A percentile compares a stretch with the other conserved stretches of the same genome.
These are phyloP conservation scores for Lagorchestes hirsutus DNA, from an alignment of 2,797 vertebrate species.

Conservation along the genomic window DNA sequence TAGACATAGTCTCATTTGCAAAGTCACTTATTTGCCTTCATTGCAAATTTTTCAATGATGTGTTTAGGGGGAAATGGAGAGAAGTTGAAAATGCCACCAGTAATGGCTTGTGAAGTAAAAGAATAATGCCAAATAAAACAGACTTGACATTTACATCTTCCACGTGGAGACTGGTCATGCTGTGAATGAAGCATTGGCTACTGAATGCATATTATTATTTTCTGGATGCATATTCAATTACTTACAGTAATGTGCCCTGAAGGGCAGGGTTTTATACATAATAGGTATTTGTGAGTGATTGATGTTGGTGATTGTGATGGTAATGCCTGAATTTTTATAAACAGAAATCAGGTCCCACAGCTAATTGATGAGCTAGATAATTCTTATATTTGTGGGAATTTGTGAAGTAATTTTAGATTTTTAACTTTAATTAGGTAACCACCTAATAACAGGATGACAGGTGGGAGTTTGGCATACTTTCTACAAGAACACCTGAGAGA, in stretches of 20 bases:
- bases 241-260: neutral
- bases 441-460: neutral
- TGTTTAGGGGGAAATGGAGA: conserved; percentile 10
- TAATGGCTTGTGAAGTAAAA: neutral
- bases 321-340: neutral
- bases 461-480: neutral
- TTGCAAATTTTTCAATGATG: conserved; percentile 36
- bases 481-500: neutral
- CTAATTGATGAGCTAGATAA: neutral
- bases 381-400: neutral
- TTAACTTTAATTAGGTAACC: neutral
- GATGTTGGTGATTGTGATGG: neutral
- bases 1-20: neutral
- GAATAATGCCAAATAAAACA: neutral
- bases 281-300: conserved; percentile 5
- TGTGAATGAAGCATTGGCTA: conserved; percentile 23
- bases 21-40: conserved; percentile 25
- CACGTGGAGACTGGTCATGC: neutral
- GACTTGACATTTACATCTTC: neutral
- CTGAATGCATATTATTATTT: neutral
- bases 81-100: conserved; percentile 9
- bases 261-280: neutral
- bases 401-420: neutral
- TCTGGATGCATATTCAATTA: neutral
- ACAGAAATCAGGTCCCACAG: neutral